Base-by-base conservation (phyloP, 1,140 invertebrate species). In the Luehdorfia chinensis region DNA sequence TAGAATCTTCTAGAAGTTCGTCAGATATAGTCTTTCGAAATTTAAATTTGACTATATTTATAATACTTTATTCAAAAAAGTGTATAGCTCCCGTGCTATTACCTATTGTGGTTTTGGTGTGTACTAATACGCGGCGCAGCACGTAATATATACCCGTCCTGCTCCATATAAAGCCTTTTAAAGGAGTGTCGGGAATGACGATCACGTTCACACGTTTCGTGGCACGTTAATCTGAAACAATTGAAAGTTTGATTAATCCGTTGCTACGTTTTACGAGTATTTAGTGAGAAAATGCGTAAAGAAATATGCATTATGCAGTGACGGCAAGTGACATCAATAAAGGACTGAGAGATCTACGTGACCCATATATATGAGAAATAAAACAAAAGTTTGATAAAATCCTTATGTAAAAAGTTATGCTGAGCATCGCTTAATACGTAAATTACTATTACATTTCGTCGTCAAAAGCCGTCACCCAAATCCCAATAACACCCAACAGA, bases 151-250 rank as follows among this genome's bases (percentile, higher is more conserved):
- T 56, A 63, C 66, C 70, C 63, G 71, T 75, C 73, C 50, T 68
- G 78, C 75, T 83, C 76, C 77, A 78, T 84, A 80, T 83, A 80
- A 80, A 63, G 69, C 64, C 59, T 64, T 80, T 65, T 71, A 46
- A 18, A 49, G 57, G 49, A 66, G 60, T 54, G 47, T 55, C 49
- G 44, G 41, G 53, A 56, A 59, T 47, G 50, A 51, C 49, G 33
- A 63, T 69, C 72, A 59, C 60, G 65, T 30, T 73, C 60, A 55
- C 64, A 49, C 61, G 67, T 48, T 55, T 62, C 50, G 45, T 44
- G 58, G 54, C 52, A 55, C 53, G 57, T 62, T 61, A 61, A 69
- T 66, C 79, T 84, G 79, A 4, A 84, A 81, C 79, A 80, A 84
- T 34, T 16, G 48, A 65, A 47, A 32, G 23, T 59, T 44, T 59